Percentiles rank a stretch among this genome's conserved stretches.
Conservation (phyloP, 53 echinoderm and acorn worm species). For the Crossaster papposus region DNA sequence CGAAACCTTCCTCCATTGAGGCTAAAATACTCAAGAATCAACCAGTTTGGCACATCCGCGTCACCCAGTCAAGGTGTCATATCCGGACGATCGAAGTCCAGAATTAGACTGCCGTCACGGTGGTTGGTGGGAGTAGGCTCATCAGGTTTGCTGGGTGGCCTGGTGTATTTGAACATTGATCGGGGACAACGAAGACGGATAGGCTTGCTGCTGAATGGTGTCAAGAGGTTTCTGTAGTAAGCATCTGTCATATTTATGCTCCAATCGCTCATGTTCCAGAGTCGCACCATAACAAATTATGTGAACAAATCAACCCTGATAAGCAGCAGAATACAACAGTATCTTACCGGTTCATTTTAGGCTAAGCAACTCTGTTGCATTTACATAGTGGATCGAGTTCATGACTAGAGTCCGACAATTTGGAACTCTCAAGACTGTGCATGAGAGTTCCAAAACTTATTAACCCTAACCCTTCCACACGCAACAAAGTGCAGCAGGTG, state of each 20-base stretch:
- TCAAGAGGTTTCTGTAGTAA: constrained; percentile 11
- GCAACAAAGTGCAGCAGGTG: no score
- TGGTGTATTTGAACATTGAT: not conserved
- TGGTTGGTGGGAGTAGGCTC: not conserved
- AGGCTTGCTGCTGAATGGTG: not conserved
- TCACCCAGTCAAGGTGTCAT: not conserved
- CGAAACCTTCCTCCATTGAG: not conserved
- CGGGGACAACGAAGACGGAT: not conserved
- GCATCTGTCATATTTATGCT: not conserved
- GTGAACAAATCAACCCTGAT: not conserved
- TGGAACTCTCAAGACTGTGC: no score
- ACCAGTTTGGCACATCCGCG: not conserved
- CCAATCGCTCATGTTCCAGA: no score
- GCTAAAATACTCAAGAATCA: not conserved
- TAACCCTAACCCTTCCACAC: no score
- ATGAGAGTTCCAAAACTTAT: no score
- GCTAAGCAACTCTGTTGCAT: no score
- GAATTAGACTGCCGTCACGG: not conserved
- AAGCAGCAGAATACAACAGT: no score
- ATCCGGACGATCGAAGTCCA: not conserved
- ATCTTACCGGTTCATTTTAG: no score
- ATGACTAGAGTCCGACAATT: no score
- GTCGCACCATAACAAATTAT: not conserved
- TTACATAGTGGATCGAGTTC: no score
- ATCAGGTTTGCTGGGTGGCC: not conserved